These are phyloP conservation scores for Crotalus viridis DNA, from an alignment of 2,113 vertebrate genomes.

Conservation along the genomic window DNA sequence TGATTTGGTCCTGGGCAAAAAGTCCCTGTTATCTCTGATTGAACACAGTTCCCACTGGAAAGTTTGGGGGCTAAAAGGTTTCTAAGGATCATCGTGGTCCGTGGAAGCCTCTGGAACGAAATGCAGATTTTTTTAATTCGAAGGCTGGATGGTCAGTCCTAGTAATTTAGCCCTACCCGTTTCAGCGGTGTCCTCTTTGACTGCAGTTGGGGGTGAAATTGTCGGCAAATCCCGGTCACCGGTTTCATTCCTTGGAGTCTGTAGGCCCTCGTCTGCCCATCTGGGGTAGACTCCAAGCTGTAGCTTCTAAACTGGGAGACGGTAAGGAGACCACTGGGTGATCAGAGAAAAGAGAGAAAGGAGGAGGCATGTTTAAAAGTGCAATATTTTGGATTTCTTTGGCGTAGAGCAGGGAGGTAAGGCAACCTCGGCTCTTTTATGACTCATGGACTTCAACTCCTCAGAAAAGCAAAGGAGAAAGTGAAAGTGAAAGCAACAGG, in stretches of 20 bases:
- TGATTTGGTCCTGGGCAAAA: too few relatives aligned
- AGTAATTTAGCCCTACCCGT: constrained; percentile 58
- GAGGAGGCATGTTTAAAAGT: background rate
- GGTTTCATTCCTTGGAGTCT: constrained; percentile 25
- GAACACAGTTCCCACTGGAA: background rate
- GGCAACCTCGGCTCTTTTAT: too few relatives aligned
- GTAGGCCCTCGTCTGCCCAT: constrained; percentile 45
- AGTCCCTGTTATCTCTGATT: too few relatives aligned
- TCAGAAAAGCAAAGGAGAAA: background rate
- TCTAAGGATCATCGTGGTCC: too few relatives aligned
- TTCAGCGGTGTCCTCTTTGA: constrained; percentile 16
- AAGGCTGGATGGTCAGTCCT: background rate
- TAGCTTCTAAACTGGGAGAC: constrained; percentile 79
- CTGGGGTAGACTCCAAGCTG: constrained; percentile 66
- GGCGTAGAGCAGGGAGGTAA: background rate
- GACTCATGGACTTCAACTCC: too few relatives aligned
- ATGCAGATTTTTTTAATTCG: too few relatives aligned
- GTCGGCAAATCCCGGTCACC: constrained; percentile 20
- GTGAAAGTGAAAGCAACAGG: too few relatives aligned
- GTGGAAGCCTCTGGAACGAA: background rate
- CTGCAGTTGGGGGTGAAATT: background rate
- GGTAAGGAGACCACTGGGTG: constrained; percentile 76
- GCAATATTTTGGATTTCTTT: background rate
- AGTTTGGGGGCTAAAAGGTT: background rate
- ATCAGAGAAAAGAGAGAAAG: background rate